Base-by-base conservation (phyloP, 2,113 vertebrate species). In the Telmatochromis sp. region DNA sequence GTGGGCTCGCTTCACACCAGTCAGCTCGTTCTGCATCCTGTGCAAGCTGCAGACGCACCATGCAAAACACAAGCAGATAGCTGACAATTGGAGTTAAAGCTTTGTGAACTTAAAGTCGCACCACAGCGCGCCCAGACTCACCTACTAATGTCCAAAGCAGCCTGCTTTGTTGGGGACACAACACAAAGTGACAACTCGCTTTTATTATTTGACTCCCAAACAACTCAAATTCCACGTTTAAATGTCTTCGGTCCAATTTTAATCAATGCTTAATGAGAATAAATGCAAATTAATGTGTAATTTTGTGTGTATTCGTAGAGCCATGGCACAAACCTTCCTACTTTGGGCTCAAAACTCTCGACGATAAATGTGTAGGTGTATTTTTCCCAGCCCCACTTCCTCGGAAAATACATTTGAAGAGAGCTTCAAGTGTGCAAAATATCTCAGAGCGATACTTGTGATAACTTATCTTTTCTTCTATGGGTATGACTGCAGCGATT, bases 51-150 rank as follows among this genome's bases (percentile, higher is more conserved):
- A 90, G 81, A 93, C 90, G 80, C 88, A 19, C 87, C 88, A 83
- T 89, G 90, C 89, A 94, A 93, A 96, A 94, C 90, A 83, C 84
- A 93, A 92, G 93, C 89, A 93, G 94, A 96, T 92, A 95, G 94
- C 94, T 96, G 95, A 95, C 95, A 95, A 92, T 88, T 90, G 90
- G 89, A 91, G 93, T 96, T 96, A 95, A 91, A 93, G 92, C 84
- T 86, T 92, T 83, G 86, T 87, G 87, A 92, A 86, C 84, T 80
- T 86, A 87, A 87, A 87, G 90, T 89, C 85, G 85, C 89, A 82
- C 89, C 85, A 50, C 88, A 86, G 88, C 13, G 88, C 83, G 82
- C 91, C 89, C 84, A 71, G 51, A 85, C 90, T 90, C 68, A 86
- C 89, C 84, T 89, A 31, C 86, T 84, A 58, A 80, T 54, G 42